Percentiles rank a stretch among this genome's conserved stretches.
Evolutionary conservation across 92 coral and sea anemone genomes (phyloP).

Genomic region (Umimayanthus kanabou): DNA sequence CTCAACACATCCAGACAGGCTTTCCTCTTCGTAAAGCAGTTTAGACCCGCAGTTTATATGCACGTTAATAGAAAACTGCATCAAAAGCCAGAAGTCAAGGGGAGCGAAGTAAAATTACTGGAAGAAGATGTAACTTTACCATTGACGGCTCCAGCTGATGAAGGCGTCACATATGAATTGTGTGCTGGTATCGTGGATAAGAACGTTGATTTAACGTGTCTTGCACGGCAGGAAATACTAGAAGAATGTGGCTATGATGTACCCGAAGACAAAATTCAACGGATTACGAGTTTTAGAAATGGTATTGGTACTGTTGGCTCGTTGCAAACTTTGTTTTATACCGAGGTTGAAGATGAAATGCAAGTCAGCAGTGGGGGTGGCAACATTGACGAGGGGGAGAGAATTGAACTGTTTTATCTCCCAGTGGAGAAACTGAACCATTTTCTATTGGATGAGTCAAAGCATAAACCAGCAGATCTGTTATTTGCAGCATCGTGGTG

Average conservation of each 20-base stretch:
- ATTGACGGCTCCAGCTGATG: constrained; percentile 68
- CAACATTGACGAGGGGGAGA: constrained; percentile 85
- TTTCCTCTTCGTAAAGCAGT: constrained; percentile 94
- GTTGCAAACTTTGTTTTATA: constrained; percentile 76
- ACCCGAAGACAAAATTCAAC: constrained; percentile 80
- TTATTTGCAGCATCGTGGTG: constrained; percentile 95
- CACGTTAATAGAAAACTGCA: constrained; percentile 75
- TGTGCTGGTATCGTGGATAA: constrained; percentile 98
- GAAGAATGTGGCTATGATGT: constrained; percentile 99
- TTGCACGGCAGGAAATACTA: constrained; percentile 87
- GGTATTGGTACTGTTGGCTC: constrained; percentile 90
- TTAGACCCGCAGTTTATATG: constrained; percentile 92
- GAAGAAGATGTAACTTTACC: constrained; percentile 68
- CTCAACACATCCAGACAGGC: constrained; percentile 91
- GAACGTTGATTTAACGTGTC: constrained; percentile 58
- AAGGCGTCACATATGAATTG: constrained; percentile 92
- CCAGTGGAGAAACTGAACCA: constrained; percentile 79
- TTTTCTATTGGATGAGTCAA: constrained; percentile 76
- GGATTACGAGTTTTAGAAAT: constrained; percentile 65
- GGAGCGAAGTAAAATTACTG: constrained; percentile 52
- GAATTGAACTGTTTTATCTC: constrained; percentile 86
- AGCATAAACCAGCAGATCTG: constrained; percentile 81
- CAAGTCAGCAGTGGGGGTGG: constrained; percentile 83
- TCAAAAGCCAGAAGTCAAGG: constrained; percentile 37
- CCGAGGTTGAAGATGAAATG: constrained; percentile 89